phyloP scores from a whole-genome alignment of 2,888 invertebrate genomes.

The Cenopis cana region DNA sequence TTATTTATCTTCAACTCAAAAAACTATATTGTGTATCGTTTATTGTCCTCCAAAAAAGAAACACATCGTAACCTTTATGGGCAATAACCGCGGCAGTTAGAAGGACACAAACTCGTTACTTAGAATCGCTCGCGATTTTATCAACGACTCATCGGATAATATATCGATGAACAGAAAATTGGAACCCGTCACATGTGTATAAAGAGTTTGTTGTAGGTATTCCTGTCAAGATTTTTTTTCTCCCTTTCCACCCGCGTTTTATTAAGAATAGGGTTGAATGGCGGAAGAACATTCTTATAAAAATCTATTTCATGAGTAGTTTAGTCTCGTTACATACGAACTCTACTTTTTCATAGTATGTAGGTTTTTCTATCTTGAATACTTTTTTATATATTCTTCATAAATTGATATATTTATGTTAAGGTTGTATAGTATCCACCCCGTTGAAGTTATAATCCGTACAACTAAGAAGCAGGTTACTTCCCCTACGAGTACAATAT shows the following conservation, averaged over 20 bases:
- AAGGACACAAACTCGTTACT: conserved; percentile 52
- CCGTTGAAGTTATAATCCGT: background rate
- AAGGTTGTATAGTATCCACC: background rate
- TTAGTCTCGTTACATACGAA: no score
- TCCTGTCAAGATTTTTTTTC: no score
- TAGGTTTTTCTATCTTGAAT: background rate
- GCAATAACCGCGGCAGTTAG: conserved; percentile 28
- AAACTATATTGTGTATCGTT: background rate
- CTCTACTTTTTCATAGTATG: no score
- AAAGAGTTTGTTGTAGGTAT: no score
- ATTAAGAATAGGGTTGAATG: no score
- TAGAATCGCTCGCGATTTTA: conserved; percentile 54
- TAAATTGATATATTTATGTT: background rate
- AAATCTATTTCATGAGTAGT: no score
- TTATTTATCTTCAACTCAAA: background rate
- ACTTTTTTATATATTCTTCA: background rate
- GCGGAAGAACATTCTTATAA: background rate
- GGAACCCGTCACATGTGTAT: background rate
- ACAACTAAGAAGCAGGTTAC: background rate
- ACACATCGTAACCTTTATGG: conserved; percentile 40
- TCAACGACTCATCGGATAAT: conserved; percentile 53
- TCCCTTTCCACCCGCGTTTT: no score
- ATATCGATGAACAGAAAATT: conserved; percentile 47
- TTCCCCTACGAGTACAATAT: background rate
- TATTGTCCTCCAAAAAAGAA: background rate